Percentiles rank a stretch among this genome's conserved stretches.
Evolutionary conservation across 2,113 vertebrate genomes (phyloP).

Genomic region (Alectura lathami): DNA sequence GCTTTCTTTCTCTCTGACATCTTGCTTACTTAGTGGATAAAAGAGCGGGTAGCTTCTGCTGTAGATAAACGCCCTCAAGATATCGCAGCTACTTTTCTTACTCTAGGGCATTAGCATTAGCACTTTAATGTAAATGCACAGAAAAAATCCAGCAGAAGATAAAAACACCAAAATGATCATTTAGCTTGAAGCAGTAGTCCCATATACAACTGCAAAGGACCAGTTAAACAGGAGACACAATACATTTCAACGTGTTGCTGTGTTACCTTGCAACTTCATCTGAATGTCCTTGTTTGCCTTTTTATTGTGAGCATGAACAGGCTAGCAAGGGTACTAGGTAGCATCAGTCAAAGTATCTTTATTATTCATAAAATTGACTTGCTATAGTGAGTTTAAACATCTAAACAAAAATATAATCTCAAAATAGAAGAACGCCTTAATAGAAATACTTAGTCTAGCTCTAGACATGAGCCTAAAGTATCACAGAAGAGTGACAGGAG

Average conservation of each 20-base stretch:
- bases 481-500: not conserved
- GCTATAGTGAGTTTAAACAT: not conserved
- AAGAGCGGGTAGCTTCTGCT: not conserved
- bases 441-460: not conserved
- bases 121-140: not conserved
- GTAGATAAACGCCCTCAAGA: slow-evolving; percentile 8
- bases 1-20: not conserved
- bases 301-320: not conserved
- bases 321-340: not conserved
- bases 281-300: not conserved
- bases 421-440: not conserved
- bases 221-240: not conserved
- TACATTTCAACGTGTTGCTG: not conserved
- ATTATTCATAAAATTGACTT: not conserved
- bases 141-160: not conserved
- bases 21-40: slow-evolving; percentile 16
- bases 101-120: slow-evolving; percentile 4
- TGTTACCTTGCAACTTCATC: not conserved
- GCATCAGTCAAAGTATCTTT: not conserved
- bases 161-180: not conserved
- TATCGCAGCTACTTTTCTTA: not conserved
- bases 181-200: not conserved
- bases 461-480: not conserved
- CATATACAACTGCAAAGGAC: not conserved
- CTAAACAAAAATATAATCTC: not conserved